Evolutionary conservation across 1,140 invertebrate genomes (phyloP), one percentile per base, ranked within the genome.

Genomic region (Vanessa atalanta): DNA sequence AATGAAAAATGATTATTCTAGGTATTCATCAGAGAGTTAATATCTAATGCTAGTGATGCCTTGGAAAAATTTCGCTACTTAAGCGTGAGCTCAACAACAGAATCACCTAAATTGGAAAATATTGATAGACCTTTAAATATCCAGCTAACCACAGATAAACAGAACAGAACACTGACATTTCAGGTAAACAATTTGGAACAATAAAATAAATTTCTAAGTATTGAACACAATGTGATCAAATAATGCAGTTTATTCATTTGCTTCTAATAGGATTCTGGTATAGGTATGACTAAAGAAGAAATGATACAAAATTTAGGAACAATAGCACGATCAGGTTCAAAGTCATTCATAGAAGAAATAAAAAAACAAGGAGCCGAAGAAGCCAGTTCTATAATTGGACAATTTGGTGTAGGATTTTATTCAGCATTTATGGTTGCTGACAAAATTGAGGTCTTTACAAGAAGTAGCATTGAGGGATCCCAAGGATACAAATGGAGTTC

Each of bases 371-470:
- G 95, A 64, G 92, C 92, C 13, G 93, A 94, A 47, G 93, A 94
- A 43, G 94, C 95, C 16, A 95, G 94, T n/a, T 95, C 96, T 72
- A 99, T 99, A 70, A 99, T 99, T 92, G 99, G 98, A 7, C 98
- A 99, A 88, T 99, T 99, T 94, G 99, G 98, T 75, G 99, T 99
- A 15, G 99, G 99, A 12, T 99, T 99, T 89, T 99, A 99, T 86
- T 99, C 98, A 55, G 95, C 97, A 1, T 99, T 99, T 89, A 99
- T 99, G 97, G 98, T 99, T 1, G 97, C 98, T 67, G 96, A 99
- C 80, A 97, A 96, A 89, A 97, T 99, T 15, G 97, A 98, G 86
- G 98, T 99, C 0, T 99, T 94, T 84, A 98, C 98, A 8, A 93
- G 93, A 61, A 95, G 94, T 71, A 94, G 95, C 4, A 94, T 94